Percentiles rank a stretch among this genome's conserved stretches.
Evolutionary conservation across 2,797 vertebrate species (phyloP).

Genomic region (Dallia pectoralis): DNA sequence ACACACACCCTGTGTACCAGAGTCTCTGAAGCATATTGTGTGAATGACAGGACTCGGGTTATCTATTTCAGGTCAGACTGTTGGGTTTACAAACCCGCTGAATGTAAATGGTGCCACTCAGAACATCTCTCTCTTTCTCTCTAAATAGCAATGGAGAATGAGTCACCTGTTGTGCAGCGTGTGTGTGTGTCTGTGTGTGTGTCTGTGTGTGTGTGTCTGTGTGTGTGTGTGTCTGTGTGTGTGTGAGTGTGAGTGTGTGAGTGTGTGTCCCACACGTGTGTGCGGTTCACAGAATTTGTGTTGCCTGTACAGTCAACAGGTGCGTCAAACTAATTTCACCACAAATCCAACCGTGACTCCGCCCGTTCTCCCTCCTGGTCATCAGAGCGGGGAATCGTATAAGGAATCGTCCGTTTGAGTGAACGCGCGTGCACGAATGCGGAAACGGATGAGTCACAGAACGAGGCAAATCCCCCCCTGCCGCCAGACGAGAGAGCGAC

Average conservation of each 20-base stretch:
- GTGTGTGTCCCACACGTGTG: background rate
- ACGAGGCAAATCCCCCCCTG: background rate
- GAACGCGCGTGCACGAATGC: conserved; percentile 1
- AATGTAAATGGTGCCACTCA: background rate
- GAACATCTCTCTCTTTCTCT: background rate
- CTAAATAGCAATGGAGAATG: background rate
- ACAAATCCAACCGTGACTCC: background rate
- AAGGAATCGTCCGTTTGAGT: conserved; percentile 3
- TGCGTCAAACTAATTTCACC: background rate
- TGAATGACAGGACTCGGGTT: background rate
- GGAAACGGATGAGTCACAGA: conserved; percentile 8
- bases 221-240: background rate
- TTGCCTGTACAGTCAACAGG: background rate
- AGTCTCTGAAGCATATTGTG: background rate
- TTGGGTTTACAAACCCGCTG: background rate
- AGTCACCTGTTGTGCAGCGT: background rate
- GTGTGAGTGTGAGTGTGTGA: too few species aligned
- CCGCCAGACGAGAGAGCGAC: background rate
- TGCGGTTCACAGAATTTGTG: background rate
- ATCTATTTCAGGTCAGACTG: background rate
- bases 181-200: background rate
- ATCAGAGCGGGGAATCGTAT: background rate
- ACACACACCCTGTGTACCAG: background rate
- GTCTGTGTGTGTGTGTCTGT: background rate
- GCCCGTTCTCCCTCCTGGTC: background rate